Evolutionary conservation across 2,888 invertebrate species (phyloP).

Genomic region (Autographa pulchrina): DNA sequence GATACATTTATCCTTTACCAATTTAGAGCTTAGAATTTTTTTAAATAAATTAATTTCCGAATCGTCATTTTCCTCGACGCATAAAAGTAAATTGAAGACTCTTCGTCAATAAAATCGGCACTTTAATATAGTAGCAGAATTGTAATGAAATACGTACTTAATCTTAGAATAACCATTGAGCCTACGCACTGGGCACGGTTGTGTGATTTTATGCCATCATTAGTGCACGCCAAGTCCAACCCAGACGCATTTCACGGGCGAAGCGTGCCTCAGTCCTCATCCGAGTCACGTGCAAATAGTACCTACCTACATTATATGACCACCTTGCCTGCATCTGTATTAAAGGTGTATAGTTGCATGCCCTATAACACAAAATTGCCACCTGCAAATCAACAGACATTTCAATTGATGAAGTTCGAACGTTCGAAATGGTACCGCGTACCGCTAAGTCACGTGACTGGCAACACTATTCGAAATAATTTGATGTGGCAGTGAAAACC

Average conservation of each 20-base stretch:
- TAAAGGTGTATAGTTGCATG: not conserved
- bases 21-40: too few relatives aligned
- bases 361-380: not conserved
- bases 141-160: not conserved
- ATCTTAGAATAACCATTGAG: constrained; percentile 6
- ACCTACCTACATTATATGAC: not conserved
- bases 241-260: constrained; percentile 48
- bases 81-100: too few relatives aligned
- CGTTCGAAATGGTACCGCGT: not conserved
- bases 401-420: not conserved
- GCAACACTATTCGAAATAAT: not conserved
- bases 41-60: too few relatives aligned
- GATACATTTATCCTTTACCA: not conserved
- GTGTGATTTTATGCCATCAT: constrained; percentile 19
- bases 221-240: constrained; percentile 23
- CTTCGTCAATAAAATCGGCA: not conserved
- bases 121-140: not conserved
- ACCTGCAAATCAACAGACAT: not conserved
- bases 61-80: too few relatives aligned
- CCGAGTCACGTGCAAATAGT: constrained; percentile 39
- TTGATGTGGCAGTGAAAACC: not conserved
- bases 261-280: constrained; percentile 39
- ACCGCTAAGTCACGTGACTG: not conserved
- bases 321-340: not conserved
- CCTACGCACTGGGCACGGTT: constrained; percentile 29